phyloP scores from a whole-genome alignment of 2,113 vertebrate species.

The Nanorana parkeri region DNA sequence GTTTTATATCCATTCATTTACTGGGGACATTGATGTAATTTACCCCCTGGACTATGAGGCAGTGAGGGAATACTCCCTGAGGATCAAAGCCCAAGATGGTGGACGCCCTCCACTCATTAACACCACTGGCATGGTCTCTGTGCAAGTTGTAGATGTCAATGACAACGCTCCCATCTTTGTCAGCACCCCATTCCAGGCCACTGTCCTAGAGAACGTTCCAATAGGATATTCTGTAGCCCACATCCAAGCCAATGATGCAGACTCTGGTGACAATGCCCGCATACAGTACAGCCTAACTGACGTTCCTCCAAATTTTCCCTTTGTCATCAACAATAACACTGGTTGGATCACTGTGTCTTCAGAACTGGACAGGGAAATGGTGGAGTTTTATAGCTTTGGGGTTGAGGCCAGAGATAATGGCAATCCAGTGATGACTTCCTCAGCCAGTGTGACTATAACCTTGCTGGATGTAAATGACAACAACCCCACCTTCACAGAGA shows the following conservation, averaged over 20 bases:
- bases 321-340: constrained; percentile 93
- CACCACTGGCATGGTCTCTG: constrained; percentile 87
- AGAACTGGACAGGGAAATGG: constrained; percentile 89
- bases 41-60: constrained; percentile 93
- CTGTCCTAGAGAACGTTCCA: constrained; percentile 89
- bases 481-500: constrained; percentile 88
- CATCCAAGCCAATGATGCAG: constrained; percentile 92
- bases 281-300: constrained; percentile 88
- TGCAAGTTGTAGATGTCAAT: constrained; percentile 93
- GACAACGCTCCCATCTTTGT: constrained; percentile 97
- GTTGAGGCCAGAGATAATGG: constrained; percentile 93
- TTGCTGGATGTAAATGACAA: constrained; percentile 96
- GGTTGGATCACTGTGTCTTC: constrained; percentile 90
- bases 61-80: constrained; percentile 87
- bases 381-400: constrained; percentile 89
- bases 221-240: constrained; percentile 91
- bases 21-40: constrained; percentile 89
- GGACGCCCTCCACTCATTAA: constrained; percentile 94
- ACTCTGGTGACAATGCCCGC: constrained; percentile 89
- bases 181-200: constrained; percentile 95
- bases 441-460: constrained; percentile 90
- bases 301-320: constrained; percentile 78
- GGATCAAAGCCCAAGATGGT: constrained; percentile 95
- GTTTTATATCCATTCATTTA: constrained; percentile 92
- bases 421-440: constrained; percentile 86